These are phyloP conservation scores for Dasyprocta punctata DNA, from an alignment of 2,113 vertebrate genomes.

Conservation along the genomic window DNA sequence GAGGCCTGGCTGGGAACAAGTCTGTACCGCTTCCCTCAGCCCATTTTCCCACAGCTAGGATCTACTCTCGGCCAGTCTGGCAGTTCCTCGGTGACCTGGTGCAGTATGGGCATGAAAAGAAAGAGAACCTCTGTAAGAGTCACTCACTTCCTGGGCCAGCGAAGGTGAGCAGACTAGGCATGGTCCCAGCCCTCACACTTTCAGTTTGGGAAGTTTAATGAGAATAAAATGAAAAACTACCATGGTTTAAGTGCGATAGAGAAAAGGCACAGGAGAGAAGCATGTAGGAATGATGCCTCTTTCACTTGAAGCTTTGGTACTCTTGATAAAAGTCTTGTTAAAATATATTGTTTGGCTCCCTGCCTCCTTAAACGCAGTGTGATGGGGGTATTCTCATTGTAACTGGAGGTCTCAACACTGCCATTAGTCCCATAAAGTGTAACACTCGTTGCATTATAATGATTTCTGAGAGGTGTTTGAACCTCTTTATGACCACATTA, in stretches of 20 bases:
- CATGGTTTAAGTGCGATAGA: background rate
- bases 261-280: background rate
- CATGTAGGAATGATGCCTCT: background rate
- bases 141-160: background rate
- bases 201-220: background rate
- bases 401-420: background rate
- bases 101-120: too few species aligned
- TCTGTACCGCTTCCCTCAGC: background rate
- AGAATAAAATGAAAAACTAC: background rate
- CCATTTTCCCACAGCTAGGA: background rate
- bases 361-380: slow-evolving; percentile 5
- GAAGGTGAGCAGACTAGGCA: background rate
- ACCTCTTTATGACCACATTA: slow-evolving; percentile 50
- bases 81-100: background rate
- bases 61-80: background rate
- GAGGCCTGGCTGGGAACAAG: background rate
- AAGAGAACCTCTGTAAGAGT: background rate
- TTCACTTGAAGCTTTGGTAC: background rate
- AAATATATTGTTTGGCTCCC: background rate
- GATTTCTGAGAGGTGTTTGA: slow-evolving; percentile 39
- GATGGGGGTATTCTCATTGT: background rate
- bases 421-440: background rate
- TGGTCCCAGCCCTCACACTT: background rate
- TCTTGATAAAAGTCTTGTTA: slow-evolving; percentile 22
- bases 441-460: background rate